Evolutionary conservation across 2,888 invertebrate species (phyloP).

Genomic region (Ophion costatus): DNA sequence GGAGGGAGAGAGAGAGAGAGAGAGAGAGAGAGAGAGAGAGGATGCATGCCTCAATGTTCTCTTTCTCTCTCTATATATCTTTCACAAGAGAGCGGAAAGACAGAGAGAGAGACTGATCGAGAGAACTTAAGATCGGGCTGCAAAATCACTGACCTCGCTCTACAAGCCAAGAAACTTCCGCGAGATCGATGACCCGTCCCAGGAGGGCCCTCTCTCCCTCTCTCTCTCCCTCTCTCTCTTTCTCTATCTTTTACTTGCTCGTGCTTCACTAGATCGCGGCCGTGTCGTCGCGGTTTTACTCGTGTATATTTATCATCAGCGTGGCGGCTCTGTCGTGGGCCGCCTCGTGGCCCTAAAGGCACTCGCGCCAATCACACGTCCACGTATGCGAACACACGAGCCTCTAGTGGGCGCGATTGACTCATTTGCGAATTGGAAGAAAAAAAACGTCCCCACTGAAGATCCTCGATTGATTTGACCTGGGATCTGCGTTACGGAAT

Average conservation of each 20-base stretch:
- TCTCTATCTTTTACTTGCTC: too few relatives aligned
- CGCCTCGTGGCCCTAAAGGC: neutral
- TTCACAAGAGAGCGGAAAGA: neutral
- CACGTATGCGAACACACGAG: neutral
- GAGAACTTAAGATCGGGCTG: conserved; percentile 35
- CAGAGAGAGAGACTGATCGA: conserved; percentile 11
- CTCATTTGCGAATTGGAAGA: conserved; percentile 58
- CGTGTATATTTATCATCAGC: conserved; percentile 59
- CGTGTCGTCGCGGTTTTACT: conserved; percentile 22
- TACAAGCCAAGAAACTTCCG: conserved; percentile 63
- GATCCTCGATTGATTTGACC: conserved; percentile 62
- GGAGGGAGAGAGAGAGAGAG: conserved; percentile 2
- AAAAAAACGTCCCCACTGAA: conserved; percentile 57
- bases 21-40: too few relatives aligned
- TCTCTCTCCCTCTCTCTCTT: neutral
- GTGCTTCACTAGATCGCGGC: conserved; percentile 37
- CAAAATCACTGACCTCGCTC: conserved; percentile 68
- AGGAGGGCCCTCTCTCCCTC: conserved; percentile 15
- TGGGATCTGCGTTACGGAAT: conserved; percentile 41
- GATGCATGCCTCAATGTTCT: too few relatives aligned
- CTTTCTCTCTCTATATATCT: too few relatives aligned
- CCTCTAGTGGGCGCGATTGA: conserved; percentile 47
- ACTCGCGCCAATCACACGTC: conserved; percentile 37
- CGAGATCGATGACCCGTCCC: conserved; percentile 65
- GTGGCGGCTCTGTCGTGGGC: neutral